Percentiles rank a stretch among this genome's conserved stretches.
Conservation (phyloP, 1,140 invertebrate genomes). For the Lysiphlebus fabarum region DNA sequence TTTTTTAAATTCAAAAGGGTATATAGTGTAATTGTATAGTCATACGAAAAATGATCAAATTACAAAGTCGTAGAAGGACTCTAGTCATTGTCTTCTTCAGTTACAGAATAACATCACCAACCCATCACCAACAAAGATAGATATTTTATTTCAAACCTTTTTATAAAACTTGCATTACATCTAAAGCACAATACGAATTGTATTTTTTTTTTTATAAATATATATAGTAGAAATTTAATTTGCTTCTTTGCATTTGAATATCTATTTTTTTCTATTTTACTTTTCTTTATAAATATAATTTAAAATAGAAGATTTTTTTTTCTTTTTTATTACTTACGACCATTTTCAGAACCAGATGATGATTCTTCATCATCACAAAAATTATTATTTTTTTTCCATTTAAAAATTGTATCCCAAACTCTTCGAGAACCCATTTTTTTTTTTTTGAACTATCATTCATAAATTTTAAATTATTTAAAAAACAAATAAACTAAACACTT, state of each 20-base stretch:
- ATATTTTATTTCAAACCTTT: constrained; percentile 2
- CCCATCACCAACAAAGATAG: neutral
- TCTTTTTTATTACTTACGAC: too few relatives aligned
- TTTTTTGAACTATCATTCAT: too few relatives aligned
- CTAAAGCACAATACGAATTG: neutral
- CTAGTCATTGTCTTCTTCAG: constrained; percentile 46
- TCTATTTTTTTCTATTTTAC: too few relatives aligned
- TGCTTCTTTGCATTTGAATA: neutral
- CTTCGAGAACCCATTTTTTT: constrained; percentile 48
- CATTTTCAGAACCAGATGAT: constrained; percentile 28
- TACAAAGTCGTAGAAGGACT: constrained; percentile 30
- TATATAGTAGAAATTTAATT: too few relatives aligned
- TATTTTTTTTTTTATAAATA: neutral
- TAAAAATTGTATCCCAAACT: constrained; percentile 52
- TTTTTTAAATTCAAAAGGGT: too few relatives aligned
- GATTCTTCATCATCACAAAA: constrained; percentile 32
- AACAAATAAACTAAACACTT: too few relatives aligned
- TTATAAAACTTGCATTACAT: neutral
- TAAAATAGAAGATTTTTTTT: too few relatives aligned
- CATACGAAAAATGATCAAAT: constrained; percentile 14
- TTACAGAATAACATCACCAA: constrained; percentile 36
- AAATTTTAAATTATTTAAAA: too few relatives aligned
- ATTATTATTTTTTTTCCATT: constrained; percentile 46
- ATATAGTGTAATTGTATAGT: too few relatives aligned
- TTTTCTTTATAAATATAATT: too few relatives aligned